These are phyloP conservation scores for Rhinogobius similis DNA, from an alignment of 2,113 vertebrate genomes.

Conservation along the genomic window DNA sequence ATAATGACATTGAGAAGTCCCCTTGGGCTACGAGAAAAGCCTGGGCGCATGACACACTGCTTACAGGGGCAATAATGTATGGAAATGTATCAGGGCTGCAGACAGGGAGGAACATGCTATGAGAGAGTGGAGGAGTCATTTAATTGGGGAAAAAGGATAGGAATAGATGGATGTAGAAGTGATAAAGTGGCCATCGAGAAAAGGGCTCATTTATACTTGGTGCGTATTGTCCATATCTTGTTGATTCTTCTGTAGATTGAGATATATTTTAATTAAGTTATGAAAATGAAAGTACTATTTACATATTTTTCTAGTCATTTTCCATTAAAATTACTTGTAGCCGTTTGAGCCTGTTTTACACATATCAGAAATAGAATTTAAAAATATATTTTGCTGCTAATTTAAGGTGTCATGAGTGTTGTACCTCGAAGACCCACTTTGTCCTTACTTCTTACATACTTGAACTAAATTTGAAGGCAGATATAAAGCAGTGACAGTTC, in stretches of 20 bases:
- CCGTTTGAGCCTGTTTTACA: too few species aligned
- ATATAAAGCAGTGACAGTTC: too few species aligned
- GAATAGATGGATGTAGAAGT: conserved; percentile 27
- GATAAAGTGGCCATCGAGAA: neutral
- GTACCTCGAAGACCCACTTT: too few species aligned
- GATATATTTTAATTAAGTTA: too few species aligned
- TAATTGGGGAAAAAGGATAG: neutral
- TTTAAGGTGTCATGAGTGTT: too few species aligned
- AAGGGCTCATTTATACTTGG: neutral
- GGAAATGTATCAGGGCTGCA: conserved; percentile 63
- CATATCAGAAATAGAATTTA: too few species aligned
- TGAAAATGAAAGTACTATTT: neutral
- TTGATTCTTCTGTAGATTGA: neutral
- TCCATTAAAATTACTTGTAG: neutral
- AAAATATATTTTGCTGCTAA: too few species aligned
- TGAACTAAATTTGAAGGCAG: too few species aligned
- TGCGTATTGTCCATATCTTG: conserved; percentile 28
- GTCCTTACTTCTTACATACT: too few species aligned
- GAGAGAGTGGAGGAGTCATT: conserved; percentile 33
- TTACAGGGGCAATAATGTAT: conserved; percentile 78
- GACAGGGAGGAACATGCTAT: conserved; percentile 26
- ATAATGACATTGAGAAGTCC: conserved; percentile 80
- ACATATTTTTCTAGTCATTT: neutral
- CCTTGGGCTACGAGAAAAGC: conserved; percentile 71
- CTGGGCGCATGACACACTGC: conserved; percentile 64